phyloP scores from a whole-genome alignment of 2,797 vertebrate species.

The Nyctalus aviator region DNA sequence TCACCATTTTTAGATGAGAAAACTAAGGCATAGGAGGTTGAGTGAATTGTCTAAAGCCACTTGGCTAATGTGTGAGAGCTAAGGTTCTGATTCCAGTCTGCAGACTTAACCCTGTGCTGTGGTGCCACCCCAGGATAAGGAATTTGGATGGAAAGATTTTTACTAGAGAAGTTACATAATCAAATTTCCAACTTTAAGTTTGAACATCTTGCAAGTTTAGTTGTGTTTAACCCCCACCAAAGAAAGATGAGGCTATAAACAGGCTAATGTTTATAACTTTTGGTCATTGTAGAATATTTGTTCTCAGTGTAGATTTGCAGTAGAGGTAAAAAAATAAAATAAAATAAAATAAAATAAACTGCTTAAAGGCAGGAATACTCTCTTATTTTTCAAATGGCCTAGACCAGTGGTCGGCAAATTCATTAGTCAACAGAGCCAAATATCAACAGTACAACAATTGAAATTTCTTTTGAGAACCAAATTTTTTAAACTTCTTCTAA shows the following conservation, averaged over 20 bases:
- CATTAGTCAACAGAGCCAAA: no score
- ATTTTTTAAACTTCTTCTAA: no score
- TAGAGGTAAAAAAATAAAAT: background rate
- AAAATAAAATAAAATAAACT: background rate
- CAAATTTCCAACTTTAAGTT: background rate
- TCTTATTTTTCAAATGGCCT: background rate
- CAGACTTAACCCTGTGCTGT: background rate
- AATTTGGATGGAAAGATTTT: slow-evolving; percentile 8
- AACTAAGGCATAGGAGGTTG: background rate
- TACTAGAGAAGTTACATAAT: background rate
- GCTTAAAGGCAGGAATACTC: background rate
- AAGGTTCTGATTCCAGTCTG: background rate
- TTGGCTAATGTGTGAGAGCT: background rate
- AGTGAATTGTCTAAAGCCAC: background rate
- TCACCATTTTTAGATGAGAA: slow-evolving; percentile 14
- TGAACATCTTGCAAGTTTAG: slow-evolving; percentile 15
- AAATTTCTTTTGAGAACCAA: no score
- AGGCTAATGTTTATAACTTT: background rate
- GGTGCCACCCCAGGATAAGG: background rate
- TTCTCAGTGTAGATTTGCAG: background rate
- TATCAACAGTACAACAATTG: no score
- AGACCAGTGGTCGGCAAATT: background rate
- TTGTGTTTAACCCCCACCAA: background rate
- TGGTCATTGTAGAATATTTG: background rate
- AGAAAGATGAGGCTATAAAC: slow-evolving; percentile 5